Conservation (phyloP, 2,797 vertebrate species). For the Prunella strophiata region DNA sequence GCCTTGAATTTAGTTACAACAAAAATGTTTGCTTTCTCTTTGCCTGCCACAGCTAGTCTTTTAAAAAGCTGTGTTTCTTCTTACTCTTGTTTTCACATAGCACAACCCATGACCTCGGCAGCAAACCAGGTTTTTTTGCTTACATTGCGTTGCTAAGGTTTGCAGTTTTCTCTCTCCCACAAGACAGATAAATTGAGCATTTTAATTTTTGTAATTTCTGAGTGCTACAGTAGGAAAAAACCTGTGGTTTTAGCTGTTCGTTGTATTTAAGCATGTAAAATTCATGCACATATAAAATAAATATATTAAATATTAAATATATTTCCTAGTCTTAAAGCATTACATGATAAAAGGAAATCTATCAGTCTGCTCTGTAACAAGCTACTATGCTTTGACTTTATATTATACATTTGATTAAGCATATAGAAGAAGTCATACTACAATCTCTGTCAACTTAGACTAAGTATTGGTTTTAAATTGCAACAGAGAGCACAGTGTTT, state of each 20-base stretch:
- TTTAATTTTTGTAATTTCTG: not conserved
- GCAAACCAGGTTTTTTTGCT: conserved; percentile 35
- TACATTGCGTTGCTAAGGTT: not conserved
- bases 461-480: not conserved
- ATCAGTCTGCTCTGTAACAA: not conserved
- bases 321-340: not conserved
- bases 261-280: not conserved
- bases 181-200: not conserved
- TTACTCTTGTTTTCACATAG: conserved; percentile 18
- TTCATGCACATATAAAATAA: not conserved
- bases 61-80: not conserved
- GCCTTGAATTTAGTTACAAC: not conserved
- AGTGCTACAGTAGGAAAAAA: not conserved
- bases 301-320: not conserved
- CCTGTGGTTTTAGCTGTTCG: not conserved
- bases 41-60: not conserved
- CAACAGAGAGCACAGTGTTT: not conserved
- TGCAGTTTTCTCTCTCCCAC: not conserved
- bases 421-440: not conserved
- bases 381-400: not conserved
- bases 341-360: not conserved
- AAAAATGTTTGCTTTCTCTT: not conserved
- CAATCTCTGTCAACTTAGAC: not conserved
- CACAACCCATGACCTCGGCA: conserved; percentile 11
- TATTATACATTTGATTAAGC: not conserved